phyloP scores from a whole-genome alignment of 2,888 invertebrate genomes.

The Nomada lathburiana region DNA sequence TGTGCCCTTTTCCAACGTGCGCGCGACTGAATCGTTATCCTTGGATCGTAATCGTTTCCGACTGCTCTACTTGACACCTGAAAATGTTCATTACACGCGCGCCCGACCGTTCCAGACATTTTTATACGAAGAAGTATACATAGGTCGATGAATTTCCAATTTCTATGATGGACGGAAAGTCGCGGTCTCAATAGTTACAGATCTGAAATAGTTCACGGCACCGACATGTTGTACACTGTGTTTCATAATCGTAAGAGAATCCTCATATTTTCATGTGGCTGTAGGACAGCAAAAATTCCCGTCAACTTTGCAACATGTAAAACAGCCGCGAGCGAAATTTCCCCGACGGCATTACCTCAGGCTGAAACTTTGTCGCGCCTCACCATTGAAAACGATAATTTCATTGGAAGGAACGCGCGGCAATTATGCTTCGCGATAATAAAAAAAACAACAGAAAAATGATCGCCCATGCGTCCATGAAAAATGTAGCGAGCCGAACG shows the following conservation, averaged over 20 bases:
- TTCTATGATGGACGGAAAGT: conserved; percentile 1
- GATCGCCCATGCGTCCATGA: conserved; percentile 47
- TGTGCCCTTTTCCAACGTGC: conserved; percentile 1
- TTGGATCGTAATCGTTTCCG: conserved; percentile 66
- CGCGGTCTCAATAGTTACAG: not conserved
- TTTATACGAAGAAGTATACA: conserved; percentile 15
- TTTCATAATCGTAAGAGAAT: too few relatives aligned
- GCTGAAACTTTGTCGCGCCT: conserved; percentile 37
- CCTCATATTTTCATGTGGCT: too few relatives aligned
- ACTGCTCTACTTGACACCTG: conserved; percentile 31
- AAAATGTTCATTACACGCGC: conserved; percentile 35
- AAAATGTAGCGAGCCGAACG: conserved; percentile 54
- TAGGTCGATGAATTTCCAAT: conserved; percentile 8
- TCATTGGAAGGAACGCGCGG: conserved; percentile 28
- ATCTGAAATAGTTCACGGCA: too few relatives aligned
- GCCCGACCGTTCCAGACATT: not conserved
- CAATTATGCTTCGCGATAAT: conserved; percentile 41
- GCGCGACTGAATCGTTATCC: conserved; percentile 64
- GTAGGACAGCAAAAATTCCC: not conserved
- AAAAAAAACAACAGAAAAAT: conserved; percentile 23
- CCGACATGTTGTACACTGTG: too few relatives aligned
- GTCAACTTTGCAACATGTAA: not conserved
- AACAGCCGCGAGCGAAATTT: not conserved
- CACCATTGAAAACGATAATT: conserved; percentile 40
- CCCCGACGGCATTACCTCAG: not conserved